These are phyloP conservation scores for Drosophila borborema DNA, from an alignment of 2,888 invertebrate genomes.

Conservation along the genomic window DNA sequence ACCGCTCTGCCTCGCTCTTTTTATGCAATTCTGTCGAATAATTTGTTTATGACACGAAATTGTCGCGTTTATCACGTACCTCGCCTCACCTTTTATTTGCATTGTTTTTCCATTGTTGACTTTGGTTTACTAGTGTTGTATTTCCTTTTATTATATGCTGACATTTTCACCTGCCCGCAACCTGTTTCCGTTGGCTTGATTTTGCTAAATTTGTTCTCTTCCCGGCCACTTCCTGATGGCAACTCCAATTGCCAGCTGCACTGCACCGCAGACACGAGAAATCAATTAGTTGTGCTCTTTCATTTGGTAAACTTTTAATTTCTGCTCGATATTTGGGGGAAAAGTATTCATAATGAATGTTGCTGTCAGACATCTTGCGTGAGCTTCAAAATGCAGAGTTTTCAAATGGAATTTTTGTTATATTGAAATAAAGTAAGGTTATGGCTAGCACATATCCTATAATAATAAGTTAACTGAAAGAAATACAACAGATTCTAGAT, in stretches of 20 bases:
- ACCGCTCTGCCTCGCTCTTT: constrained; percentile 5
- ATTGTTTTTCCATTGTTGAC: constrained; percentile 39
- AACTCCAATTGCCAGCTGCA: not conserved
- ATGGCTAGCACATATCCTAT: not conserved
- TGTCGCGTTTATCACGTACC: constrained; percentile 70
- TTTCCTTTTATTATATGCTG: constrained; percentile 20
- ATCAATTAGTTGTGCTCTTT: constrained; percentile 65
- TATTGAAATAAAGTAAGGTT: no score
- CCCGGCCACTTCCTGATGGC: constrained; percentile 15
- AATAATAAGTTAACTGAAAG: no score
- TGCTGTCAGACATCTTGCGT: not conserved
- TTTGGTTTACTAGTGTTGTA: constrained; percentile 24
- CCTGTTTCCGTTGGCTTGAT: constrained; percentile 34
- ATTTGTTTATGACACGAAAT: constrained; percentile 79
- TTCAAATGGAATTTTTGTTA: not conserved
- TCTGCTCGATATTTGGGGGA: not conserved
- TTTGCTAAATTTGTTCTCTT: constrained; percentile 33
- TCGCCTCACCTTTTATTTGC: constrained; percentile 43
- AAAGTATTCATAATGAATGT: not conserved
- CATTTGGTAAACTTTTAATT: constrained; percentile 31
- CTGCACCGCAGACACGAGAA: constrained; percentile 37
- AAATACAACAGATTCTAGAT: not conserved
- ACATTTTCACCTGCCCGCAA: constrained; percentile 31
- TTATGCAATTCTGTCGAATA: constrained; percentile 66
- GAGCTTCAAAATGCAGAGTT: not conserved